Percentiles rank a stretch among this genome's conserved stretches.
Evolutionary conservation across 1,140 invertebrate genomes (phyloP).

Genomic region (Aleiodes sp.): DNA sequence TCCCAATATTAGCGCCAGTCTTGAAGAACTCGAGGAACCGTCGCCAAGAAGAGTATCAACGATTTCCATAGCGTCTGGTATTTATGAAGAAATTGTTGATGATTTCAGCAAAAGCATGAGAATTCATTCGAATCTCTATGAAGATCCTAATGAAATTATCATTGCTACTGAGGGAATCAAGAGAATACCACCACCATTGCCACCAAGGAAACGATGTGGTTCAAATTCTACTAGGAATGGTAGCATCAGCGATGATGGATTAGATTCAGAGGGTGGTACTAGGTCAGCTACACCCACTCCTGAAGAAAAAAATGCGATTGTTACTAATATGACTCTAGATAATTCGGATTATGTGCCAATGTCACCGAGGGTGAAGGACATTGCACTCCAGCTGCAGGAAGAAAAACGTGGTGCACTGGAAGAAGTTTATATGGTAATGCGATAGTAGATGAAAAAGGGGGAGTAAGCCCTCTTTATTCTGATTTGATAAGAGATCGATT

Average conservation of each 20-base stretch:
- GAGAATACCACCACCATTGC: slow-evolving; percentile 58
- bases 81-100: slow-evolving; percentile 68
- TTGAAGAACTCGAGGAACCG: slow-evolving; percentile 43
- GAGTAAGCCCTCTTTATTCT: too few relatives aligned
- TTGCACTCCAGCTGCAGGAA: slow-evolving; percentile 42
- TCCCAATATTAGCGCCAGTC: slow-evolving; percentile 37
- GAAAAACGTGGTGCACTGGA: slow-evolving; percentile 42
- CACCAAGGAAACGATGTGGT: slow-evolving; percentile 53
- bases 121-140: slow-evolving; percentile 49
- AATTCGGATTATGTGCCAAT: slow-evolving; percentile 60
- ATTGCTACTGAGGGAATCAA: slow-evolving; percentile 34
- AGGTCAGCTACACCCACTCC: slow-evolving; percentile 46
- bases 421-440: slow-evolving; percentile 61
- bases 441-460: slow-evolving; percentile 39
- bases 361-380: slow-evolving; percentile 55
- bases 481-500: neutral
- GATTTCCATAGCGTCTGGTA: slow-evolving; percentile 66
- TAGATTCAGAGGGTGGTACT: slow-evolving; percentile 50
- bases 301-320: slow-evolving; percentile 42
- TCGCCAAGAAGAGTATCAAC: slow-evolving; percentile 61
- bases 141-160: slow-evolving; percentile 50
- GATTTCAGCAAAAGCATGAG: slow-evolving; percentile 39
- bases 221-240: slow-evolving; percentile 48
- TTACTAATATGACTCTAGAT: slow-evolving; percentile 38
- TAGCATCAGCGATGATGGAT: slow-evolving; percentile 51